Evolutionary conservation across 92 coral and sea anemone genomes (phyloP).

Genomic region (Bergia sp.): DNA sequence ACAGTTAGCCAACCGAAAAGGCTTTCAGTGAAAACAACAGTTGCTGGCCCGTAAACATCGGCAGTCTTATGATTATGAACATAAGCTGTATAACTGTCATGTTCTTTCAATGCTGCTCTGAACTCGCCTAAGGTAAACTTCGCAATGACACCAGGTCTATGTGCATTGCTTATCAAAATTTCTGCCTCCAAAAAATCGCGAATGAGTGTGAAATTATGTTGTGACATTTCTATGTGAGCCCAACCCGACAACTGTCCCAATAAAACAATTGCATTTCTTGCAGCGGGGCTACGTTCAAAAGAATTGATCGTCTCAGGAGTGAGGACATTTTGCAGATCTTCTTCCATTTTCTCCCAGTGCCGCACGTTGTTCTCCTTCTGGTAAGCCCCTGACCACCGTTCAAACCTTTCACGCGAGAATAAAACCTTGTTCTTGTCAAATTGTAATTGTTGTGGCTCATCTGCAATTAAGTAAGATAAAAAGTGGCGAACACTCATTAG

Average conservation of each 20-base stretch:
- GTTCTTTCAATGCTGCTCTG: not conserved
- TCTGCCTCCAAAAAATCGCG: not conserved
- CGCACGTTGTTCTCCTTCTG: constrained; percentile 21
- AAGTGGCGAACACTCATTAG: no score
- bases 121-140: not conserved
- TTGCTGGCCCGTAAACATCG: not conserved
- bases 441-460: constrained; percentile 2
- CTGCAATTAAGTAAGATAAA: not conserved
- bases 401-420: constrained; percentile 25
- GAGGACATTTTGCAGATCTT: not conserved
- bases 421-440: not conserved
- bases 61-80: not conserved
- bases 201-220: constrained; percentile 29
- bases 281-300: constrained; percentile 26
- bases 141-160: not conserved
- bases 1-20: not conserved
- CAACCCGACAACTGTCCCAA: constrained; percentile 26
- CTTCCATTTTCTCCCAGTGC: constrained; percentile 32
- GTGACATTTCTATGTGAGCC: not conserved
- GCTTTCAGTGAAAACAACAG: not conserved
- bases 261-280: constrained; percentile 11
- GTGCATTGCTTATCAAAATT: not conserved
- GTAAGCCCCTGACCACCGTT: constrained; percentile 25
- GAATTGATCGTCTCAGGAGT: not conserved
- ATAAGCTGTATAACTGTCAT: not conserved